Percentiles rank a stretch among this genome's conserved stretches.
Evolutionary conservation across 2,888 invertebrate species (phyloP).

Genomic region (Rotaria magnacalcarata): DNA sequence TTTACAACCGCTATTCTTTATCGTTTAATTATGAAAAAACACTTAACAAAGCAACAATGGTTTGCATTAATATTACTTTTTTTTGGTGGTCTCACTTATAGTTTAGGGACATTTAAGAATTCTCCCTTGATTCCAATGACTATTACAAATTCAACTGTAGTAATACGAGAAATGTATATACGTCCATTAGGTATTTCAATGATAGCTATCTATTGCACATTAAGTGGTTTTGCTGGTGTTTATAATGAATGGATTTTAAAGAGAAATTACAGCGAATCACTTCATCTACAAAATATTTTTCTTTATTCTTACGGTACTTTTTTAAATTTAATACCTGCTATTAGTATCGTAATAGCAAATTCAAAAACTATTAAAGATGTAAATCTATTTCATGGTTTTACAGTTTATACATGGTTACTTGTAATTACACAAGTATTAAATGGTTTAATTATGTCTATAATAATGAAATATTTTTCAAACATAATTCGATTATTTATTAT

Average conservation of each 20-base stretch:
- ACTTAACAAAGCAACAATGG: constrained; percentile 44
- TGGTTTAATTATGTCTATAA: constrained; percentile 57
- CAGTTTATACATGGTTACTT: constrained; percentile 52
- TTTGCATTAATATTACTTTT: constrained; percentile 40
- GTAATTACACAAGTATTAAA: constrained; percentile 52
- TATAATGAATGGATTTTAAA: constrained; percentile 59
- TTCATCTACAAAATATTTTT: constrained; percentile 45
- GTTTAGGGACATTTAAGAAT: constrained; percentile 33
- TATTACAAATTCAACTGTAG: not conserved
- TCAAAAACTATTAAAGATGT: not conserved
- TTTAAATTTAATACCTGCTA: constrained; percentile 25
- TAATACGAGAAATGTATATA: constrained; percentile 49
- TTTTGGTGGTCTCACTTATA: constrained; percentile 32
- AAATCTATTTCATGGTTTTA: constrained; percentile 51
- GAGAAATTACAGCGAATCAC: constrained; percentile 46
- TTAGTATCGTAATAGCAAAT: no score
- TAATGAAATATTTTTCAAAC: constrained; percentile 58
- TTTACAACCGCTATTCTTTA: constrained; percentile 57
- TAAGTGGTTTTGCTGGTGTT: constrained; percentile 58
- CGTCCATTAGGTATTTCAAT: constrained; percentile 54
- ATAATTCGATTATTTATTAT: constrained; percentile 53
- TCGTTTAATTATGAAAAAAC: constrained; percentile 57
- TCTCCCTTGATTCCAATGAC: not conserved
- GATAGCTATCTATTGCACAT: constrained; percentile 53
- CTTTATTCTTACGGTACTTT: constrained; percentile 42